phyloP scores from a whole-genome alignment of 2,113 vertebrate genomes.

The Rhinopithecus roxellana region DNA sequence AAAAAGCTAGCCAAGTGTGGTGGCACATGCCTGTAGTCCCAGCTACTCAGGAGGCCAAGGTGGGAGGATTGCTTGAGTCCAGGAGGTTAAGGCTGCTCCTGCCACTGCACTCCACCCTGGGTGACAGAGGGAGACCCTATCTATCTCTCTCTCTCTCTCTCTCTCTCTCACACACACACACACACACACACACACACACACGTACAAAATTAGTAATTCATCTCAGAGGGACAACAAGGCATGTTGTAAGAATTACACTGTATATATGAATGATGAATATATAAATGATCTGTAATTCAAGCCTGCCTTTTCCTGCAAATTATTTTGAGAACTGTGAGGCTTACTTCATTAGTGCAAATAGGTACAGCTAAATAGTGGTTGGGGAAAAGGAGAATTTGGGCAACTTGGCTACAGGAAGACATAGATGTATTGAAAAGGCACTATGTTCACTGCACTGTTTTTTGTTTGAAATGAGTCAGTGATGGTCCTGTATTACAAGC shows the following conservation, averaged over 20 bases:
- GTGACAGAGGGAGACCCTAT: too few species aligned
- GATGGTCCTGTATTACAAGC: neutral
- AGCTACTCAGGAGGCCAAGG: too few species aligned
- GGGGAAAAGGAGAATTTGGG: neutral
- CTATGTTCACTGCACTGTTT: neutral
- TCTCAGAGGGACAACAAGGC: neutral
- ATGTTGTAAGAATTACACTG: neutral
- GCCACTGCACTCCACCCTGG: too few species aligned
- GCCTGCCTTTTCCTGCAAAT: neutral
- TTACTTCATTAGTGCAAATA: slow-evolving; percentile 22
- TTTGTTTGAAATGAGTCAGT: neutral
- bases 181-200: too few species aligned
- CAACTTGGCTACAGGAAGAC: slow-evolving; percentile 22
- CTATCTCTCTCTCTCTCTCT: too few species aligned
- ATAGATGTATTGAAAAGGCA: neutral
- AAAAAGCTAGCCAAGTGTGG: too few species aligned
- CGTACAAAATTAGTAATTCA: neutral
- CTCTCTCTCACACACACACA: too few species aligned
- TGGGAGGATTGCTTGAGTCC: too few species aligned
- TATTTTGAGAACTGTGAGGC: slow-evolving; percentile 14
- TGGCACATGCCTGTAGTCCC: too few species aligned
- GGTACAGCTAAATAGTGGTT: neutral
- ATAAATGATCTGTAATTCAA: neutral
- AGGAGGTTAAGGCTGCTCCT: too few species aligned
- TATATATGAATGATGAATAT: neutral